These are phyloP conservation scores for Mormyrus lacerda DNA, from an alignment of 2,113 vertebrate species.

Conservation along the genomic window DNA sequence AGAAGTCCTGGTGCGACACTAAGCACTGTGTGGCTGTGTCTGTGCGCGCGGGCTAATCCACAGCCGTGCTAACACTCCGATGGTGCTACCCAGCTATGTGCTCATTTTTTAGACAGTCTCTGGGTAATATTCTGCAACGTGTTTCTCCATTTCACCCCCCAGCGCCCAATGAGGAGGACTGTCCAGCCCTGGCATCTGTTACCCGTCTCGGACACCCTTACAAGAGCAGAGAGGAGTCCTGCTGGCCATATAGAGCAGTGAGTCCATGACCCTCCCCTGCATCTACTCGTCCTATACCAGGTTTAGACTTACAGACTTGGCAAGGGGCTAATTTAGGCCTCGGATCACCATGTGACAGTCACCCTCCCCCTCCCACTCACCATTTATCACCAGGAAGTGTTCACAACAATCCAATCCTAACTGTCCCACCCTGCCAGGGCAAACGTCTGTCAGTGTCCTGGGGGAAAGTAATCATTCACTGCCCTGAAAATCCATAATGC, in stretches of 20 bases:
- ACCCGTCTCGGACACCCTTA: conserved; percentile 23
- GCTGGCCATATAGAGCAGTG: conserved; percentile 27
- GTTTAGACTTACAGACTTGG: conserved; percentile 33
- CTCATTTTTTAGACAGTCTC: not conserved
- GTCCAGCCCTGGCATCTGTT: conserved; percentile 11
- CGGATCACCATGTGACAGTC: conserved; percentile 10
- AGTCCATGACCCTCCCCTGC: not conserved
- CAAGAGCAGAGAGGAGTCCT: conserved; percentile 23
- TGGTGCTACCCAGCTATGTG: not conserved
- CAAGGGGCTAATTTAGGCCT: conserved; percentile 25
- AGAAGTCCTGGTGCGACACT: not conserved
- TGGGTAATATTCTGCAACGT: not conserved
- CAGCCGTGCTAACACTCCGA: not conserved
- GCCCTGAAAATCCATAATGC: not conserved
- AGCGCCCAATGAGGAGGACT: not conserved
- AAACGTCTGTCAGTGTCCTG: conserved; percentile 1
- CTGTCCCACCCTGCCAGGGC: not conserved
- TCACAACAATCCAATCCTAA: not conserved
- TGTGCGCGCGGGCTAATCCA: not conserved
- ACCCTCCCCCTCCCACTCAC: not conserved
- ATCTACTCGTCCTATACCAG: conserved; percentile 1
- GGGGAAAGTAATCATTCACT: conserved; percentile 7
- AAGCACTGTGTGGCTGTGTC: not conserved
- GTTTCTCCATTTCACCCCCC: conserved; percentile 7
- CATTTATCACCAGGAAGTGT: conserved; percentile 8